Base-by-base conservation (phyloP, 2,797 vertebrate species). In the Cygnus olor region DNA sequence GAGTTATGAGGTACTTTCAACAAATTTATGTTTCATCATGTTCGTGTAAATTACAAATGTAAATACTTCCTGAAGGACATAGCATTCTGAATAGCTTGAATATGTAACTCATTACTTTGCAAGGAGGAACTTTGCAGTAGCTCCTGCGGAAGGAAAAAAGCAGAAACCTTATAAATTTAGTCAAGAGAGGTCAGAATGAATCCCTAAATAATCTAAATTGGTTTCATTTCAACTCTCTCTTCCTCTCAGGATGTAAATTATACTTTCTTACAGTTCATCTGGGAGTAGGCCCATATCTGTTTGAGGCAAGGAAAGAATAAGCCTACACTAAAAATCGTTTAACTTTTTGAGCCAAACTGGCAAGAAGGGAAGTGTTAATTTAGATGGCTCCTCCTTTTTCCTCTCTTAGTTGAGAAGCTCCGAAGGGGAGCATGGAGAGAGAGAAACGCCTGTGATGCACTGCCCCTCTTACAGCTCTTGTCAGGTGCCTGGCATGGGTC, bases 141-240 rank as follows among this genome's bases (percentile, higher is more conserved):
- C 96, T 51, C 49, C 49, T 94, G 88, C 19, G 40, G 90, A 76
- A 94, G 73, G 71, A 96, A 82, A 82, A 74, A 79, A 82, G 45
- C 44, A 96, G 73, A 96, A 95, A 97, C 88, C 80, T 97, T 88
- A 94, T 61, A 90, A 94, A 92, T 81, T 78, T 60, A 61, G 40
- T 42, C 27, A 84, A 16, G 18, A 78, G 42, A 74, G 44, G 72
- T 77, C 76, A 72, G 60, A 65, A 89, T 53, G 57, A 86, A 90
- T 69, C 63, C 51, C 63, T 36, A 16, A 87, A 60, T 10, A 68
- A 42, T 44, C 20, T 38, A 44, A 86, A 69, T 13, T 38, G 27
- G 10, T 74, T 70, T 74, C 60, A 56, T 92, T 74, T 76, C 53
- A 56, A 40, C 28, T 61, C 70, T 61, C 28, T 47, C 38, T 57